Base-by-base conservation (phyloP, 1,140 invertebrate species). In the Drosophila busckii region DNA sequence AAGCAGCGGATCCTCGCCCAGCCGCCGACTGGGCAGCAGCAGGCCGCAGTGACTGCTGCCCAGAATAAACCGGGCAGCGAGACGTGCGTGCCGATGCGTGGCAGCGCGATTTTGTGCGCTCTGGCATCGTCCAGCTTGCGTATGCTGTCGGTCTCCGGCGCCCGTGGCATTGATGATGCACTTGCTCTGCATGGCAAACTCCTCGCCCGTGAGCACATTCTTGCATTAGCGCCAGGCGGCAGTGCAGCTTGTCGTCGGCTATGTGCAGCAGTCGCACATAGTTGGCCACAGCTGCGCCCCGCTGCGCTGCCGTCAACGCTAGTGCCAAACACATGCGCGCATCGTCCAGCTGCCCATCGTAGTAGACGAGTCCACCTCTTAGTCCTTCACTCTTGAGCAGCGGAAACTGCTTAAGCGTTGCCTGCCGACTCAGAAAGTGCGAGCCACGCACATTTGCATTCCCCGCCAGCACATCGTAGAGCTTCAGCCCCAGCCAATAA, bases 271-370 rank as follows among this genome's bases (percentile, higher is more conserved):
- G 10, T 22, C 61, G 22, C 13, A 55, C 16, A 13, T 80, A 59
- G 22, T 80, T 80, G 7, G 25, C 44, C 15, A 66, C 65, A 16
- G 28, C 70, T 12, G 75, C 75, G 5, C 63, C 64, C 12, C 66
- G 35, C 4, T 52, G 29, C 4, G 50, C 55, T 2, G 75, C 75
- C 1, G 75, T 66, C 34, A 80, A 32, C 0, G 52, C 49, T 15
- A 80, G n/a, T 0, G 75, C 52, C 2, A 80, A n/a, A 9, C 75
- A 80, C 75, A 80, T 66, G 4, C 75, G 69, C 3, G 65, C 69
- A 15, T 80, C 75, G 16, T 80, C 75, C 22, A 69, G 2, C 32
- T 80, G 75, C 1, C 49, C 54, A 4, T 82, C 75, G 28, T 82
- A 80, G 65, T 82, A 80, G 17, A 75, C 75, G 7, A 80, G 10